Conservation (phyloP, 2,797 vertebrate species). For the Loriculus beryllinus region DNA sequence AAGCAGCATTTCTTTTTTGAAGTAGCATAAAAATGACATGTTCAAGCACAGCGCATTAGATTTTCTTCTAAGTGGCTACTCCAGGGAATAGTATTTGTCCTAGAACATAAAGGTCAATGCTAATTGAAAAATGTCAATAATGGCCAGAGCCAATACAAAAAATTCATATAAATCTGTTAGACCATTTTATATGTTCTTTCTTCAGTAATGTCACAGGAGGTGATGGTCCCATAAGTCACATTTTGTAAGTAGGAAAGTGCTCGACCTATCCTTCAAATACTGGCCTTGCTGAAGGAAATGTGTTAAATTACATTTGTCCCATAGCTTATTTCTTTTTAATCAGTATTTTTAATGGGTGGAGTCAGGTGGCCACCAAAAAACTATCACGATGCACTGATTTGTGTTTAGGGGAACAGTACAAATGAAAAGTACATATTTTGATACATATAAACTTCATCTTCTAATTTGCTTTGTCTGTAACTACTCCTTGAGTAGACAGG, state of each 20-base stretch:
- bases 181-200: constrained; percentile 1
- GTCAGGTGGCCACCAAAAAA: neutral
- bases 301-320: neutral
- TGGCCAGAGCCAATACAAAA: neutral
- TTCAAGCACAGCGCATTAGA: constrained; percentile 25
- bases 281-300: neutral
- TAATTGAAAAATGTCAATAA: constrained; percentile 56
- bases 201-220: neutral
- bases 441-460: neutral
- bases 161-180: constrained; percentile 9
- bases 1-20: constrained; percentile 38
- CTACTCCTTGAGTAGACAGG: neutral
- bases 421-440: neutral
- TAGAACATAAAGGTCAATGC: constrained; percentile 45
- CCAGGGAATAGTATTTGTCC: constrained; percentile 45
- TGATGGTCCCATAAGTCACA: neutral
- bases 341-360: neutral
- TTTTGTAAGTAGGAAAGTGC: neutral
- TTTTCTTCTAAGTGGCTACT: constrained; percentile 28
- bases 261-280: neutral
- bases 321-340: neutral
- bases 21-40: constrained; percentile 21
- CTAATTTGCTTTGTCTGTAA: neutral
- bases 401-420: neutral
- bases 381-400: neutral